Conservation (phyloP, 1,140 invertebrate genomes). For the Hycleus phaleratus region DNA sequence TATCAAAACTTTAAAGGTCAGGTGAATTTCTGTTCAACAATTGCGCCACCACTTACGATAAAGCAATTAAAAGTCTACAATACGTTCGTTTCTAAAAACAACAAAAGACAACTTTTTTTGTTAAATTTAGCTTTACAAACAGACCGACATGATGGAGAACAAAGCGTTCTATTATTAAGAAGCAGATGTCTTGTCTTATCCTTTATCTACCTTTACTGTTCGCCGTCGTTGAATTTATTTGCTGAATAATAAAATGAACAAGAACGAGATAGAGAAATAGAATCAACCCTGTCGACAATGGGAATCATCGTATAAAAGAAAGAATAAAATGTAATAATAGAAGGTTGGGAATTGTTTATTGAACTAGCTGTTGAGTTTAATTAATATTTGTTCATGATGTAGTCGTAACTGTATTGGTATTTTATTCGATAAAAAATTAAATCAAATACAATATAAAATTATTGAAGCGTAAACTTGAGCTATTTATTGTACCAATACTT, state of each 20-base stretch:
- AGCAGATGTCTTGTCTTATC: constrained; percentile 13
- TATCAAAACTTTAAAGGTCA: no score
- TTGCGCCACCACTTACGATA: constrained; percentile 5
- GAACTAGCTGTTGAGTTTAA: no score
- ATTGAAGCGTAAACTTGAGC: neutral
- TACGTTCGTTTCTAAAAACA: neutral
- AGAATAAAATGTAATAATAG: no score
- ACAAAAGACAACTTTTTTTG: constrained; percentile 8
- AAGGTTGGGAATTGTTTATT: no score
- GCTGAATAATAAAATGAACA: no score
- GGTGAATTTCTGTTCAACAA: no score
- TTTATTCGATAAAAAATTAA: neutral
- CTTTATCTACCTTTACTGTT: constrained; percentile 4
- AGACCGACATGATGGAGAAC: constrained; percentile 7
- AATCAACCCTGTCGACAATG: no score
- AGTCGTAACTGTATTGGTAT: no score
- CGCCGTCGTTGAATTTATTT: no score
- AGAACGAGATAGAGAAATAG: no score
- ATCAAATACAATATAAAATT: constrained; percentile 6
- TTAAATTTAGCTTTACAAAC: constrained; percentile 14
- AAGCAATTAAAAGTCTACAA: constrained; percentile 9
- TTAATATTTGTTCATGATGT: no score
- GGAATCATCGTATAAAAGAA: no score
- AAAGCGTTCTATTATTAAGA: constrained; percentile 11
- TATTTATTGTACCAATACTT: constrained; percentile 1